These are phyloP conservation scores for Procavia capensis DNA, from an alignment of 2,113 vertebrate species.

Conservation along the genomic window DNA sequence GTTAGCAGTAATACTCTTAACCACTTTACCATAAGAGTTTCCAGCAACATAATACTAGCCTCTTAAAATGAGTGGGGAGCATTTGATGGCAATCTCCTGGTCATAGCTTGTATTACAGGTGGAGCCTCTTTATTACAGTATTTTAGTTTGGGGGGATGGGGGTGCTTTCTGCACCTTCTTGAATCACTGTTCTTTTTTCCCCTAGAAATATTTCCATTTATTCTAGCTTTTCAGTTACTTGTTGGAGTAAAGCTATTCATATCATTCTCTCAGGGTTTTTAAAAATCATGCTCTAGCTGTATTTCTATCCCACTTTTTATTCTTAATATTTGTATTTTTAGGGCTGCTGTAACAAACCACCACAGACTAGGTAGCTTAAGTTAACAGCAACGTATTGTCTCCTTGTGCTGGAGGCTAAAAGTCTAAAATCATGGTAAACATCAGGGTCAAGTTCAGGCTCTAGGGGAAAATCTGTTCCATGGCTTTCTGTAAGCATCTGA, in stretches of 20 bases:
- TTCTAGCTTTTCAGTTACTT: background rate
- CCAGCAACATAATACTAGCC: background rate
- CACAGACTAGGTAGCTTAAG: too few species aligned
- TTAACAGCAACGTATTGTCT: too few species aligned
- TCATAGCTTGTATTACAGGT: background rate
- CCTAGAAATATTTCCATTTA: constrained; percentile 20
- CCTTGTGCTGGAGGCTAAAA: too few species aligned
- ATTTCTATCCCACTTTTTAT: background rate
- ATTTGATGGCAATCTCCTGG: background rate
- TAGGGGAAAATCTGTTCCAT: too few species aligned
- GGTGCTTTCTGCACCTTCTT: background rate
- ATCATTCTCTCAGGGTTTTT: background rate
- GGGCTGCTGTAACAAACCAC: too few species aligned
- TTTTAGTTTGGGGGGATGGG: background rate
- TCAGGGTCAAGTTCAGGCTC: too few species aligned
- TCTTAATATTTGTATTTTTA: background rate
- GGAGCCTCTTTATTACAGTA: background rate
- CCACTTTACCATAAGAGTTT: too few species aligned
- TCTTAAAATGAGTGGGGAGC: background rate
- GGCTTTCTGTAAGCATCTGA: too few species aligned
- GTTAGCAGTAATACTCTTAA: too few species aligned
- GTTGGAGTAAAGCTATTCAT: background rate
- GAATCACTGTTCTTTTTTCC: constrained; percentile 1
- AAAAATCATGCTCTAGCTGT: background rate
- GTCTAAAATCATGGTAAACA: too few species aligned